Evolutionary conservation across 2,888 invertebrate species (phyloP), one percentile per base, ranked within the genome.

Genomic region (Epinotia ramella): DNA sequence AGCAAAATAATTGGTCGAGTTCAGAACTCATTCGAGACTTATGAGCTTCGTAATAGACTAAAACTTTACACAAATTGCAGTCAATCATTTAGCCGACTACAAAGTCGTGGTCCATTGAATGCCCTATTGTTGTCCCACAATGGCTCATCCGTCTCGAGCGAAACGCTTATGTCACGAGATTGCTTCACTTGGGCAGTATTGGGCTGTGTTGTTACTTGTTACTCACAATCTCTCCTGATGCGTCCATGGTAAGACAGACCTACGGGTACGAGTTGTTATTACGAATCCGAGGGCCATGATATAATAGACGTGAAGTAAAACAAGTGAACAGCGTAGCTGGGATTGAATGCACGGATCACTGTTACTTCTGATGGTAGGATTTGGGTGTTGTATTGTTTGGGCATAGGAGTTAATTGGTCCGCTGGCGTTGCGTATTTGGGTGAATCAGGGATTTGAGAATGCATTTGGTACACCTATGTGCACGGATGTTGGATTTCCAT

Each of bases 71-170:
- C 66, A 66, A 66, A 66, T 66, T 53, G 53, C 66, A 66, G 66
- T 53, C 66, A 66, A 66, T 66, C 66, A 66, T 53, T 66, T 66
- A 53, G 53, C 66, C 28, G 28, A 28, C 49, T n/a, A 66, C 66
- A 66, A 66, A n/a, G 66, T 53, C 28, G 33, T 53, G n/a, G 65
- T 33, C 66, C 65, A 64, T 20, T 66, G 53, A 66, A 66, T 28
- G n/a, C 24, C 12, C 66, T 18, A 66, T 66, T 66, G 66, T 66
- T 3, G 16, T n/a, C 66, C 33, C 24, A 66, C 66, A 66, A 66
- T 66, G 16, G 53, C 20, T 64, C 46, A 20, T 66, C 66, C 28
- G 33, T 66, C 53, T 56, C 20, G 2, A 53, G 12, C 53, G 66
- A 53, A 53, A 46, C 66, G 18, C 33, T 53, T 53, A 53, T 66